Base-by-base conservation (phyloP, 2,888 invertebrate genomes). In the Venusia cambrica region DNA sequence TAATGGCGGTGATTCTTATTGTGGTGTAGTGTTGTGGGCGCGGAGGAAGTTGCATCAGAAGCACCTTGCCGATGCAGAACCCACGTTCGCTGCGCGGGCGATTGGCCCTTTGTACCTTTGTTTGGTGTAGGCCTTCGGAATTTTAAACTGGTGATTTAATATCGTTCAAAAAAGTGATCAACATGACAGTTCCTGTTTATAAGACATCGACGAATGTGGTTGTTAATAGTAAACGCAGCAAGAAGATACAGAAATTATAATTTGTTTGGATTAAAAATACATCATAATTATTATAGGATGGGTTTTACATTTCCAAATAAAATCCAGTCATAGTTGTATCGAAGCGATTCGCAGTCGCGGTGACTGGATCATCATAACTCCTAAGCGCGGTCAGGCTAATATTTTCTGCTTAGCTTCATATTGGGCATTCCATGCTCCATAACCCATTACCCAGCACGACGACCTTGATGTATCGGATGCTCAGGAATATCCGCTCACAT, bases 11-110 rank as follows among this genome's bases (percentile, higher is more conserved):
- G 32, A 30, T 37, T 29, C 59, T 52, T 58, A 62, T 69, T 66
- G 60, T 53, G 36, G 49, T 54, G 57, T 51, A 58, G 46, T 20
- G 30, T 47, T 38, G 74, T 76, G 71, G 73, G 75, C 62, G 73
- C 63, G 46, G 54, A 74, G 78, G 78, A 79, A 68, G 74, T 80
- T 79, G 78, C 80, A 71, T 70, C 76, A 80, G 57, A 59, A 62
- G 56, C 65, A 65, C 62, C 70, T 68, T 60, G 53, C 57, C 48
- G 49, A 53, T 55, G 51, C 45, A 27, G 46, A n/a, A 59, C 73
- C 75, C 70, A 76, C 76, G 68, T 62, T 48, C 58, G 65, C 57
- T 47, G 37, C 45, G 60, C 54, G 51, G 46, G 51, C 54, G 57
- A 65, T 70, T 62, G 66, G 63, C 68, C 69, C 71, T 71, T 68